These are phyloP conservation scores for Sylvilagus floridanus DNA, from an alignment of 2,797 vertebrate genomes.

Conservation along the genomic window DNA sequence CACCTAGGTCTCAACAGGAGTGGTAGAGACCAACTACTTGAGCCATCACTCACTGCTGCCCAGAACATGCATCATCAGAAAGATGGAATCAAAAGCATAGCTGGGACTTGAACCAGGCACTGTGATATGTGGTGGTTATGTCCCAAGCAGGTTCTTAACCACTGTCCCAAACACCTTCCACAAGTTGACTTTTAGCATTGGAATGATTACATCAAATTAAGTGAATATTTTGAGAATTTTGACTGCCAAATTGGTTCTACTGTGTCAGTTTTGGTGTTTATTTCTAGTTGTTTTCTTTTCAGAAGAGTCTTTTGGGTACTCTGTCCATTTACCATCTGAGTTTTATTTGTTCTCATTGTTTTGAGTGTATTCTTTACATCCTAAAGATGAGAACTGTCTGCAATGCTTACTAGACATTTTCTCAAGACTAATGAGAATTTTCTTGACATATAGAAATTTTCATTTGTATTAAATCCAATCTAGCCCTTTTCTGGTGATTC, in stretches of 20 bases:
- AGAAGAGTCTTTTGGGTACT: neutral
- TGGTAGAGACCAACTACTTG: too few relatives aligned
- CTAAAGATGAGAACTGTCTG: neutral
- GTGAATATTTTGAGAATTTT: neutral
- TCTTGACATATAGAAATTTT: neutral
- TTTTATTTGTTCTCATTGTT: neutral
- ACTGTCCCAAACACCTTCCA: too few relatives aligned
- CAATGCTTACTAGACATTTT: slow-evolving; percentile 18
- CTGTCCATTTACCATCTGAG: neutral
- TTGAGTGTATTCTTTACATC: neutral
- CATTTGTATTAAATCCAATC: neutral
- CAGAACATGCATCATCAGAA: too few relatives aligned
- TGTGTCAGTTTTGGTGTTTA: neutral
- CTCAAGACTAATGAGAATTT: neutral
- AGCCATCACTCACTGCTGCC: too few relatives aligned
- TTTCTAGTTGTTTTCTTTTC: neutral
- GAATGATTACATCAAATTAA: slow-evolving; percentile 28
- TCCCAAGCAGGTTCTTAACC: too few relatives aligned
- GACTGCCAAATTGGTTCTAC: neutral
- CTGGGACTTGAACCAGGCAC: too few relatives aligned
- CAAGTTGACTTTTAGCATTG: neutral
- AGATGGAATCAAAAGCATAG: too few relatives aligned
- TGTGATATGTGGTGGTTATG: too few relatives aligned
- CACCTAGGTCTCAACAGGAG: too few relatives aligned
- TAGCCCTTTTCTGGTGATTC: neutral